Evolutionary conservation across 2,113 vertebrate species (phyloP), one percentile per base, ranked within the genome.

Genomic region (Peromyscus leucopus): DNA sequence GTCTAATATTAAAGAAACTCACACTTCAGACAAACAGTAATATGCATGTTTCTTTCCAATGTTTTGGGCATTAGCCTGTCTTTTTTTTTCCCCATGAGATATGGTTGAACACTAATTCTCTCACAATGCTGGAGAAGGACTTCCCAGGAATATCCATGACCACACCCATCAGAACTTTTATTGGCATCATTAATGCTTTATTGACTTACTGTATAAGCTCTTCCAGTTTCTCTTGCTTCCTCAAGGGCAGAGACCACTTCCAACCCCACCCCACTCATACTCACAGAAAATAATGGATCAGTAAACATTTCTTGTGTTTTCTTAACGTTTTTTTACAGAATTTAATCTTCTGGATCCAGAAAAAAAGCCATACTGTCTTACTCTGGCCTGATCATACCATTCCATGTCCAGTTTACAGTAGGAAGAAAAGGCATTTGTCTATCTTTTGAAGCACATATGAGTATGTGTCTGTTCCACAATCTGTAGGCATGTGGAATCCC

Each of bases 221-320:
- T 96, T 78, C 63, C 63, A 9, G 51, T 78, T 79, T 22, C 39
- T 87, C 22, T 63, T 71, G 21, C 48, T 93, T 94, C 28, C 57
- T 97, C 57, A 80, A 85, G 59, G 22, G 17, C 28, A 92, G 42
- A 80, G 2, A 90, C 48, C 55, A 42, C 51, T 65, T 92, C 39
- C 42, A 39, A 46, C 24, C 24, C 26, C 39, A 7, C n/a, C 17
- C 24, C 36, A 42, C 7, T 3, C n/a, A 22, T 39, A 74, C 8
- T n/a, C 19, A 28, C 15, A 84, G 17, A n/a, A 65, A 90, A 59
- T 55, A 78, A 46, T 90, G 19, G 82, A 24, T 87, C 8, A 42
- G 7, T 65, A 61, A 95, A 78, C 17, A 61, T 93, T 90, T 76
- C 26, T 71, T 89, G 10, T 71, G 65, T 93, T 96, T 93, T 87